A percentile compares a stretch with the other conserved stretches of the same genome.
phyloP scores from a whole-genome alignment of 1,140 invertebrate species.

The Aradophagus sp. region DNA sequence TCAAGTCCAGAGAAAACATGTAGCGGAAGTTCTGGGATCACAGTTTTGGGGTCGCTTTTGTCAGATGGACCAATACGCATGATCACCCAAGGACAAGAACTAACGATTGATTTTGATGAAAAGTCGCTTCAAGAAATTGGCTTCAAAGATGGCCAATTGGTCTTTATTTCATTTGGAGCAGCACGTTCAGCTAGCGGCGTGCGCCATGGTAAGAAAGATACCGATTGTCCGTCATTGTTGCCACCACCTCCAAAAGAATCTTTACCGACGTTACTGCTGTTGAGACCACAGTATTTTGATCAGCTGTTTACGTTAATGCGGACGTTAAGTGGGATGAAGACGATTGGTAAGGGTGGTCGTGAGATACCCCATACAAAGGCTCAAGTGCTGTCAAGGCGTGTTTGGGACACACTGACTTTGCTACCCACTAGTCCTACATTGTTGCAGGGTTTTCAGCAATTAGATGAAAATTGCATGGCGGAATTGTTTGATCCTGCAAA shows the following conservation, averaged over 20 bases:
- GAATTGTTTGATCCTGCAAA: slow-evolving; percentile 89
- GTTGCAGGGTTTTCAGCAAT: slow-evolving; percentile 86
- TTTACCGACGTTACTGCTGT: slow-evolving; percentile 87
- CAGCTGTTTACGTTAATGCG: slow-evolving; percentile 93
- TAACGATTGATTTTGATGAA: slow-evolving; percentile 95
- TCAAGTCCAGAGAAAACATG: slow-evolving; percentile 57
- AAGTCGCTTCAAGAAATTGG: slow-evolving; percentile 89
- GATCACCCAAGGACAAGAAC: slow-evolving; percentile 94
- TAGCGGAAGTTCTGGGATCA: slow-evolving; percentile 48
- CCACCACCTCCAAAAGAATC: slow-evolving; percentile 87
- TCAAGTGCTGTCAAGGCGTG: slow-evolving; percentile 87
- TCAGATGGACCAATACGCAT: slow-evolving; percentile 91
- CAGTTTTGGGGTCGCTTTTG: slow-evolving; percentile 78
- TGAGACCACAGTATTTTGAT: slow-evolving; percentile 91
- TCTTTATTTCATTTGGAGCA: slow-evolving; percentile 91
- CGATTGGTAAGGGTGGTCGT: slow-evolving; percentile 81
- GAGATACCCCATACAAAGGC: slow-evolving; percentile 91
- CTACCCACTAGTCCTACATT: slow-evolving; percentile 91
- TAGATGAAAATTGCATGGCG: slow-evolving; percentile 79
- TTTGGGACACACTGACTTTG: slow-evolving; percentile 95
- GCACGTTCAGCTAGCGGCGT: slow-evolving; percentile 79
- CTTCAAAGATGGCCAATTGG: slow-evolving; percentile 92
- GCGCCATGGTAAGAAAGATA: slow-evolving; percentile 79
- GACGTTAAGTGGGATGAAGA: slow-evolving; percentile 88
- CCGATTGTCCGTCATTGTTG: slow-evolving; percentile 84